Base-by-base conservation (phyloP, 64 coral and sea anemone species). In the Montipora foliosa region DNA sequence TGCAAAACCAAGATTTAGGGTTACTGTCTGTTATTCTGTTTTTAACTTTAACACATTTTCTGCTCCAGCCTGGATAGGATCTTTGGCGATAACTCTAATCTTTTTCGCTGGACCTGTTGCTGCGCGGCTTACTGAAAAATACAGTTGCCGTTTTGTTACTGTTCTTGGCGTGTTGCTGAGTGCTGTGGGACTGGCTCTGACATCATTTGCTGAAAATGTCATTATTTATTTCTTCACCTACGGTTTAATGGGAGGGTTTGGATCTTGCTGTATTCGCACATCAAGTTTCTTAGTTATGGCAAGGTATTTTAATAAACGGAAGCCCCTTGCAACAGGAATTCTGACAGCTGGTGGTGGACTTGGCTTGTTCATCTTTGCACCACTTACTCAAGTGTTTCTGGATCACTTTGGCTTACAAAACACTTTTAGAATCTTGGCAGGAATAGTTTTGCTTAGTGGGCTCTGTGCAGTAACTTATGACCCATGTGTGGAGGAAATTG, bases 41-140 rank as follows among this genome's bases (percentile, higher is more conserved):
- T 6, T 71, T 15, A 4, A 21, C 5, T 5, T 71, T 20, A 21
- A 57, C 20, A 64, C 52, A 22, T 60, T 10, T 11, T 51, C 6
- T 79, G 52, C 79, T 93, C 16, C 82, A 93, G 91, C 91, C 13
- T 82, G 68, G 57, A 84, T 84, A 77, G 82, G 82, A 14, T 93
- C 82, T 6, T 55, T 93, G 19, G 19, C 53, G 0, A 79, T 12
- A 8, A 74, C 58, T 13, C 45, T 87, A 7, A 14, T 84, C 8
- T 87, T 93, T 73, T 17, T 87, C 51, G 82, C 74, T 16, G 77
- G 72, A 20, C 80, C 84, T 69, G 71, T 81, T 44, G 91, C 91
- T 62, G 82, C 44, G 77, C 67, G 72, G 46, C 15, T 93, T 6
- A 57, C 76, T 76, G 91, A 93, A n/a, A 79, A 58, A 55, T 87